Conservation (phyloP, 2,113 vertebrate species). For the Alaudala cheleensis region DNA sequence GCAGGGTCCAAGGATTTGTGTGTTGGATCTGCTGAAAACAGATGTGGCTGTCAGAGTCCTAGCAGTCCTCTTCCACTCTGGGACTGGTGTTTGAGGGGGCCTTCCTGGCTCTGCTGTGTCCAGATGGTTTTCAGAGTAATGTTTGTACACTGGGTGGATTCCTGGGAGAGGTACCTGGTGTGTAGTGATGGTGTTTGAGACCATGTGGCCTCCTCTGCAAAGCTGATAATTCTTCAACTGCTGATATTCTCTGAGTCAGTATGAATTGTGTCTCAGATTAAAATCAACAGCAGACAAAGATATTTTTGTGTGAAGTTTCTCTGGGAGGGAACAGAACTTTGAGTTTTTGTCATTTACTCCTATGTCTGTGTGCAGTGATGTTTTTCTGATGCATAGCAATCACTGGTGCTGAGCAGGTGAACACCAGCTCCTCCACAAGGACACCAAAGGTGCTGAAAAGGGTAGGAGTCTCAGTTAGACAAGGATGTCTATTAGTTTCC, state of each 20-base stretch:
- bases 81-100: neutral
- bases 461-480: neutral
- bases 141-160: neutral
- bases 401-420: neutral
- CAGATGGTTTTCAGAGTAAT: neutral
- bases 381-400: neutral
- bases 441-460: neutral
- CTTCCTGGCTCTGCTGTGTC: neutral
- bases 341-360: neutral
- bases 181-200: neutral
- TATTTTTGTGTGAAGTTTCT: neutral
- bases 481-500: neutral
- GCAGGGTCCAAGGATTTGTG: neutral
- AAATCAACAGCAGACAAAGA: neutral
- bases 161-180: neutral
- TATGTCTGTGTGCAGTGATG: neutral
- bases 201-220: neutral
- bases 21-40: neutral
- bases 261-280: neutral
- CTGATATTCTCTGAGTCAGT: neutral
- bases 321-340: neutral
- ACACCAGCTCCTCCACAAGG: neutral
- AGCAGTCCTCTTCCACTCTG: neutral
- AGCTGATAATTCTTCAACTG: neutral
- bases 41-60: neutral